Evolutionary conservation across 2,113 vertebrate genomes (phyloP), one percentile per base, ranked within the genome.

Genomic region (Brachypodius melanocephalos): DNA sequence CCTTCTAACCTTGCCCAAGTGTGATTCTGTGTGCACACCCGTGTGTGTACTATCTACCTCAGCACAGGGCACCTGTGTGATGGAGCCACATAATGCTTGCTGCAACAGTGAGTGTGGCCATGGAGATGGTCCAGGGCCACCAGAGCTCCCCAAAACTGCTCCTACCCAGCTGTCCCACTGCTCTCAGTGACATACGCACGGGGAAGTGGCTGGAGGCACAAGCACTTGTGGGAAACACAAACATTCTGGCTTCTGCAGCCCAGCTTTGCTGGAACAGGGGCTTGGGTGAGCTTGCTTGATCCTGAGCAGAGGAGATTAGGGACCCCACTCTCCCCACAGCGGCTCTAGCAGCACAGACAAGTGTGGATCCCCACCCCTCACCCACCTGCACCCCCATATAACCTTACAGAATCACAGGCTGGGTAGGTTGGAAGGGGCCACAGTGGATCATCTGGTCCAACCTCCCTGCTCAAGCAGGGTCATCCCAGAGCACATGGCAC

Each of bases 361-460:
- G 4, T 26, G 31, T 21, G 6, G 26, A 36, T n/a, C 14, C 17
- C 6, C 45, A 59, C 3, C 28, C 26, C 28, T 52, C 17, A 54
- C 5, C 24, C 5, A 10, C 16, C 20, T 21, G 5, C 2, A 8
- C 5, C 5, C 0, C 0, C 0, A 4, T 3, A 4, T 36, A 72
- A 66, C 14, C 29, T 68, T 32, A 21, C 17, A 61, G 28, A 61
- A 26, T 29, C 86, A 52, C 38, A 66, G 15, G 6, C 17, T 46
- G 29, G 28, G 14, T 15, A 15, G 14, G 8, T 0, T 54, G 25
- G 54, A 82, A 75, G 2, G 24, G 40, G 5, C 13, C 40, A 46
- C 38, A 17, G 0, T 26, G 46, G 21, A 2, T 40, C 10, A 40
- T 16, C 32, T 59, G 11, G 7, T 67, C 52, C 9, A 29, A 18